Percentiles rank a stretch among this genome's conserved stretches.
phyloP scores from a whole-genome alignment of 2,113 vertebrate species.

The Ranitomeya variabilis region DNA sequence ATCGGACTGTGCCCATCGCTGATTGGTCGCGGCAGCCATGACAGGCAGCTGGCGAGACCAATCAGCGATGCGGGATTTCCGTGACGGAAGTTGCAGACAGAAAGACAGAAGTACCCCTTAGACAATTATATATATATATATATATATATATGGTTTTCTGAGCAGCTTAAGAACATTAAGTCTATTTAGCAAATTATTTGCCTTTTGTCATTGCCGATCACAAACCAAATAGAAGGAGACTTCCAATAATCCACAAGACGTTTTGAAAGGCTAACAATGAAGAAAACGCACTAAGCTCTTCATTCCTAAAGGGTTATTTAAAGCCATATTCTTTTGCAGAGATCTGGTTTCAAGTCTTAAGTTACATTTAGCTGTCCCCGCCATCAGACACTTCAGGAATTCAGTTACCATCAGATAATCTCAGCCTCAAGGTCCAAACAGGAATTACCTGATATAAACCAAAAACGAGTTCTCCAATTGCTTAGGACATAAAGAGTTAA shows the following conservation, averaged over 20 bases:
- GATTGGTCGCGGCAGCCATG: too few species aligned
- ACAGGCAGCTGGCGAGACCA: too few species aligned
- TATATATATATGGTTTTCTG: not conserved
- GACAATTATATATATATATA: not conserved
- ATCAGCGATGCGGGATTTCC: too few species aligned
- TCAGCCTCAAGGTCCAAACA: slow-evolving; percentile 38
- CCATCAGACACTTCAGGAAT: slow-evolving; percentile 54
- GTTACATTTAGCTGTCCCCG: slow-evolving; percentile 45
- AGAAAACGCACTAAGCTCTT: slow-evolving; percentile 36
- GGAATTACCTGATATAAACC: slow-evolving; percentile 44
- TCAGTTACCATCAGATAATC: slow-evolving; percentile 44
- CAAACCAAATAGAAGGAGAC: not conserved
- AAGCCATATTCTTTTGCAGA: slow-evolving; percentile 12
- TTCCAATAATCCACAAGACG: not conserved
- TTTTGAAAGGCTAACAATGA: slow-evolving; percentile 36
- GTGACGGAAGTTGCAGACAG: too few species aligned
- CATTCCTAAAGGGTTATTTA: slow-evolving; percentile 40
- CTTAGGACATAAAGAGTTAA: slow-evolving; percentile 2
- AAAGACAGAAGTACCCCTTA: too few species aligned
- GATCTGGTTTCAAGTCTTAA: slow-evolving; percentile 51
- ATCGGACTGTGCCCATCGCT: too few species aligned
- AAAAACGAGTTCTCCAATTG: slow-evolving; percentile 24
- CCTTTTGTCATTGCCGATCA: not conserved
- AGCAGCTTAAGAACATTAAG: not conserved
- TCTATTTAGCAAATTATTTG: not conserved